These are phyloP conservation scores for Aricia agestis DNA, from an alignment of 1,140 invertebrate species.

Conservation along the genomic window DNA sequence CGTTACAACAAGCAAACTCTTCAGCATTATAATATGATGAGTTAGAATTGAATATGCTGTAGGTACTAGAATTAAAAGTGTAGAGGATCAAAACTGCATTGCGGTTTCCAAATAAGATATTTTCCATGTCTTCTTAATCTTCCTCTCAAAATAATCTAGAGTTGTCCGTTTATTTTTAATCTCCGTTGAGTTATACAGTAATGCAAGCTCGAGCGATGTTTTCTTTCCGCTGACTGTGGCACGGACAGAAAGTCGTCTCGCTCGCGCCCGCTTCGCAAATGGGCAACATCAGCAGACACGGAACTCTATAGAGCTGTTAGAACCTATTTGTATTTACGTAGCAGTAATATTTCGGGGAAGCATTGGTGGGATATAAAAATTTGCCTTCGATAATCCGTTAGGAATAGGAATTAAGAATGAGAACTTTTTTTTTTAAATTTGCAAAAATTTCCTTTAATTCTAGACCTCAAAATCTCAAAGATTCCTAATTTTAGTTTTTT, in stretches of 20 bases:
- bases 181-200: constrained; percentile 32
- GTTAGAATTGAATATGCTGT: no score
- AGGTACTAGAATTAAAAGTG: no score
- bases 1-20: no score
- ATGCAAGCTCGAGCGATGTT: constrained; percentile 40
- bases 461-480: no score
- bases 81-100: background rate
- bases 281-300: constrained; percentile 51
- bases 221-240: constrained; percentile 68
- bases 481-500: no score
- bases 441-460: no score
- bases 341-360: background rate
- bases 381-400: no score
- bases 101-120: background rate
- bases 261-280: constrained; percentile 59
- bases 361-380: no score
- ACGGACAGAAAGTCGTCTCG: constrained; percentile 59
- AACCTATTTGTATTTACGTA: constrained; percentile 15
- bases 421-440: no score
- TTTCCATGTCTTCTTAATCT: background rate
- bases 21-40: no score
- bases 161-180: background rate
- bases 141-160: background rate
- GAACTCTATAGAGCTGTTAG: constrained; percentile 45
- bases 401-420: no score